These are phyloP conservation scores for Hippopotamus amphibius DNA, from an alignment of 2,113 vertebrate genomes.

Conservation along the genomic window DNA sequence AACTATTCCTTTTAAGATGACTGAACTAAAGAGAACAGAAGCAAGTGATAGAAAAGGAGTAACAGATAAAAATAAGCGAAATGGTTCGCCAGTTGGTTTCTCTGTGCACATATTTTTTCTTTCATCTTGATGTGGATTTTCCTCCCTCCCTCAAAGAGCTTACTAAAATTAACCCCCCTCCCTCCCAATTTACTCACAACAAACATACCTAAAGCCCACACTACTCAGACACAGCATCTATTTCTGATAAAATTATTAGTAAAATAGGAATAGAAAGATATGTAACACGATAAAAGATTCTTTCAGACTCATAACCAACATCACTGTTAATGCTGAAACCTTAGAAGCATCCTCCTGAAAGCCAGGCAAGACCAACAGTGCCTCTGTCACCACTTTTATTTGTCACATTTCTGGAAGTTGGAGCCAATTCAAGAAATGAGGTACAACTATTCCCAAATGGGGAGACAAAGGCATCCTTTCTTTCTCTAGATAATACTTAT, in stretches of 20 bases:
- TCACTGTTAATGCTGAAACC: background rate
- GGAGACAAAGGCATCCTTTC: background rate
- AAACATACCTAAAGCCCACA: background rate
- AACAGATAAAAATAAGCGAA: background rate
- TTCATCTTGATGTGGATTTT: background rate
- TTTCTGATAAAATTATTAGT: background rate
- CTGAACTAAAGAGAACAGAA: background rate
- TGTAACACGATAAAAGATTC: background rate
- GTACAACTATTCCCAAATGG: background rate
- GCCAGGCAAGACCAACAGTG: background rate
- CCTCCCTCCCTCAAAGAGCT: background rate
- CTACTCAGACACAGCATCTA: background rate
- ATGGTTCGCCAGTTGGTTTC: background rate
- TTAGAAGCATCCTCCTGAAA: background rate
- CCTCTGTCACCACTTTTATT: background rate
- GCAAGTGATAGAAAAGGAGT: background rate
- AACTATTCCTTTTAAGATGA: constrained; percentile 34
- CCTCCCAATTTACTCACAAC: background rate
- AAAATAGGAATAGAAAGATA: background rate
- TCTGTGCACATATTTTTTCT: background rate
- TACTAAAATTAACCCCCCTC: background rate
- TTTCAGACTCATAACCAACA: background rate
- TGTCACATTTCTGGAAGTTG: background rate
- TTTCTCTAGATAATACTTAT: background rate
- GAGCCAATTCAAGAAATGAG: background rate